Evolutionary conservation across 2,888 invertebrate species (phyloP).

Genomic region (Sarcophaga subvicina): DNA sequence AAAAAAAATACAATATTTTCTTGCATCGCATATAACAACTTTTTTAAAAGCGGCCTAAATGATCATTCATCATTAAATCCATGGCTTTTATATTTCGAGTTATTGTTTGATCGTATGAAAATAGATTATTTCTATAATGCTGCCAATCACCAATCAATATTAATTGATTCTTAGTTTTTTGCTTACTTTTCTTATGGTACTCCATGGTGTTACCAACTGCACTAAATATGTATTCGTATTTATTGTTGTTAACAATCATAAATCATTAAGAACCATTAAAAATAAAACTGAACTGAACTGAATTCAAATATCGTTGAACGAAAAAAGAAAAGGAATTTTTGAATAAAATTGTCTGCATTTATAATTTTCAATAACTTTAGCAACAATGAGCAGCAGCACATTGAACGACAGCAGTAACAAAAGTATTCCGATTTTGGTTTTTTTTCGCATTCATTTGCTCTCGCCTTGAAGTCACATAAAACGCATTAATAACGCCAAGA

Average conservation of each 20-base stretch:
- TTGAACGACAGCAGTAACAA: not conserved
- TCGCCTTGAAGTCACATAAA: constrained; percentile 51
- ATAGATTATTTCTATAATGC: not conserved
- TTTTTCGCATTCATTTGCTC: not conserved
- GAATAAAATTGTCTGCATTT: constrained; percentile 57
- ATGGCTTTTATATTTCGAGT: too few species aligned
- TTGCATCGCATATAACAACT: not conserved
- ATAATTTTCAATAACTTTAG: constrained; percentile 50
- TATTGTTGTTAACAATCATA: constrained; percentile 61
- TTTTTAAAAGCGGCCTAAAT: not conserved
- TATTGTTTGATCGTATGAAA: not conserved
- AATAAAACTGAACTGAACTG: constrained; percentile 1
- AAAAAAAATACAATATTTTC: too few species aligned
- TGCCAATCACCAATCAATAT: not conserved
- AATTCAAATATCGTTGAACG: constrained; percentile 19
- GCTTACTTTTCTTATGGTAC: not conserved
- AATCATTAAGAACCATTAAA: constrained; percentile 52
- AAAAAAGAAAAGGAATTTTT: constrained; percentile 42
- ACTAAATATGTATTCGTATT: constrained; percentile 24
- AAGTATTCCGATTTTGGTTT: not conserved
- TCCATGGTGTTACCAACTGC: constrained; percentile 10
- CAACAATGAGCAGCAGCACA: constrained; percentile 39
- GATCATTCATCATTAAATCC: too few species aligned
- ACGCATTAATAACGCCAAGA: constrained; percentile 60
- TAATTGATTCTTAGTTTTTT: constrained; percentile 44